A percentile compares a stretch with the other conserved stretches of the same genome.
Evolutionary conservation across 1,140 invertebrate genomes (phyloP).

Genomic region (Drosophila ambigua): DNA sequence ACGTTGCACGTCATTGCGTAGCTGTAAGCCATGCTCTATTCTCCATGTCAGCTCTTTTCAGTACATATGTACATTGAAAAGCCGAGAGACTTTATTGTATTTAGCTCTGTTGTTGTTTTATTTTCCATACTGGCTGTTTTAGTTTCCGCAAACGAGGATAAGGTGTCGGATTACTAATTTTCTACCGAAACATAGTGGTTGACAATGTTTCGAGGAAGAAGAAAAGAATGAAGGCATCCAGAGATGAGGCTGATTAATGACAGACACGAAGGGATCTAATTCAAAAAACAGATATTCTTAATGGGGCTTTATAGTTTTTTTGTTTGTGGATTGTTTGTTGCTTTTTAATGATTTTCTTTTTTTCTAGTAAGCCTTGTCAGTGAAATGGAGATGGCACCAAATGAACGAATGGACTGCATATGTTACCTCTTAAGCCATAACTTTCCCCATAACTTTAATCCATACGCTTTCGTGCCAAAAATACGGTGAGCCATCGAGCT

Average conservation of each 20-base stretch:
- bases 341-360: too few relatives aligned
- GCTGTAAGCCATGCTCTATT: too few relatives aligned
- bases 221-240: background rate
- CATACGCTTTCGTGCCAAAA: conserved; percentile 43
- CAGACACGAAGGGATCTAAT: conserved; percentile 26
- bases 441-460: conserved; percentile 56
- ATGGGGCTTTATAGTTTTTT: too few relatives aligned
- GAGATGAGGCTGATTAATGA: conserved; percentile 21
- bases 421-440: conserved; percentile 44
- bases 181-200: too few relatives aligned
- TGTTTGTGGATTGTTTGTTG: too few relatives aligned
- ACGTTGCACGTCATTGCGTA: too few relatives aligned
- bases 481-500: conserved; percentile 7
- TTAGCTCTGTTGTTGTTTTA: too few relatives aligned
- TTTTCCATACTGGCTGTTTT: too few relatives aligned
- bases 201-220: background rate
- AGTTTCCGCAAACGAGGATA: conserved; percentile 28
- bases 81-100: too few relatives aligned
- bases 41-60: too few relatives aligned
- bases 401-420: conserved; percentile 56
- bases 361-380: too few relatives aligned
- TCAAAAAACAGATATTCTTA: conserved; percentile 13
- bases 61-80: too few relatives aligned
- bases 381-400: background rate
- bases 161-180: conserved; percentile 10